phyloP scores from a whole-genome alignment of 2,797 vertebrate genomes.

The Hippopotamyrus pictus region DNA sequence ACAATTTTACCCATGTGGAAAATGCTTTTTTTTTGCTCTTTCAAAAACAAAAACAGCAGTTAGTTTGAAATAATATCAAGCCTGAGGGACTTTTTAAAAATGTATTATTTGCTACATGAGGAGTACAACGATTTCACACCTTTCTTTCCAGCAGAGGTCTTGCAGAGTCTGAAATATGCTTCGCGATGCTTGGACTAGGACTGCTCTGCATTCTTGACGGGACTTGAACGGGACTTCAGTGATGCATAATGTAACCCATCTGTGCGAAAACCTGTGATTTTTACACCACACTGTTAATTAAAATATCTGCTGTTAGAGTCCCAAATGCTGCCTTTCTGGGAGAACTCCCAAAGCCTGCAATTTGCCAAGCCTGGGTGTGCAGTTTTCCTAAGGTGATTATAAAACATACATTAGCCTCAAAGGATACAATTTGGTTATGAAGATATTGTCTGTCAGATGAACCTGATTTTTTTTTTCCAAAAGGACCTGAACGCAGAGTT shows the following conservation, averaged over 20 bases:
- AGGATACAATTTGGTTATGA: constrained; percentile 26
- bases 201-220: constrained; percentile 9
- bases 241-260: constrained; percentile 30
- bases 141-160: not conserved
- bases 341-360: constrained; percentile 33
- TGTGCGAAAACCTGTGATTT: constrained; percentile 37
- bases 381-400: constrained; percentile 26
- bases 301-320: constrained; percentile 35
- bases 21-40: not conserved
- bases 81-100: not conserved
- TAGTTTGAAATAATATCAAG: not conserved
- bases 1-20: not conserved
- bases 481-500: not conserved
- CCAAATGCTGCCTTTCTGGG: constrained; percentile 28
- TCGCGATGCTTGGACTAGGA: not conserved
- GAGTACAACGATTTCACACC: not conserved
- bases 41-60: constrained; percentile 7
- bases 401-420: constrained; percentile 27
- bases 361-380: constrained; percentile 31
- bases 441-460: constrained; percentile 34
- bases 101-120: not conserved
- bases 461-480: constrained; percentile 29
- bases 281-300: constrained; percentile 29
- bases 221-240: constrained; percentile 20
- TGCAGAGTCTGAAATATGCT: not conserved